Evolutionary conservation across 2,113 vertebrate genomes (phyloP).

Genomic region (Mus spicilegus): DNA sequence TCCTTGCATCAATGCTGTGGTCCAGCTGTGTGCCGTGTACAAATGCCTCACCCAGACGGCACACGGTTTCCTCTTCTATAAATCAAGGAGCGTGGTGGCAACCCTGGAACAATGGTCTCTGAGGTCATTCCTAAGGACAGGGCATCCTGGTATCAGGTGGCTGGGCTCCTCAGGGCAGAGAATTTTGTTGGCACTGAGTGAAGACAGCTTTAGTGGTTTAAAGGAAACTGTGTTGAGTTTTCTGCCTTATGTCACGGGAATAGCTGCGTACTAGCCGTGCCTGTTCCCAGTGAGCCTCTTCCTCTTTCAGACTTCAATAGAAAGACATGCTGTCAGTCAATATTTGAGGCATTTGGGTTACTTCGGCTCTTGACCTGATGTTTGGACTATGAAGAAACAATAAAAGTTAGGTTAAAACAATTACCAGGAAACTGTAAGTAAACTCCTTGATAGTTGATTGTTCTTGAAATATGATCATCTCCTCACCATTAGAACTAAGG

Average conservation of each 20-base stretch:
- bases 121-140: not conserved
- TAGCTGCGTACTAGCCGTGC: not conserved
- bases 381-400: conserved; percentile 42
- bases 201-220: not conserved
- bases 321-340: conserved; percentile 34
- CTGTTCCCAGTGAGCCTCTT: conserved; percentile 2
- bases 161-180: not conserved
- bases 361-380: conserved; percentile 37
- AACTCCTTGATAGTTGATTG: conserved; percentile 26
- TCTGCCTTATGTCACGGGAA: not conserved
- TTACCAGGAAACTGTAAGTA: conserved; percentile 46
- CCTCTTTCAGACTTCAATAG: conserved; percentile 25
- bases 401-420: not conserved
- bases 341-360: conserved; percentile 32
- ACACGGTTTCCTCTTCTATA: not conserved
- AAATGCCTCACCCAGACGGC: not conserved
- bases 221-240: not conserved
- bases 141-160: not conserved
- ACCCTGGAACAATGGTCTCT: not conserved
- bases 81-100: not conserved
- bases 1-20: not conserved
- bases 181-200: not conserved
- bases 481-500: conserved; percentile 17
- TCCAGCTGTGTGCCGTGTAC: not conserved
- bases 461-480: conserved; percentile 40